phyloP scores from a whole-genome alignment of 2,888 invertebrate species.

The Drosophila setosimentum region DNA sequence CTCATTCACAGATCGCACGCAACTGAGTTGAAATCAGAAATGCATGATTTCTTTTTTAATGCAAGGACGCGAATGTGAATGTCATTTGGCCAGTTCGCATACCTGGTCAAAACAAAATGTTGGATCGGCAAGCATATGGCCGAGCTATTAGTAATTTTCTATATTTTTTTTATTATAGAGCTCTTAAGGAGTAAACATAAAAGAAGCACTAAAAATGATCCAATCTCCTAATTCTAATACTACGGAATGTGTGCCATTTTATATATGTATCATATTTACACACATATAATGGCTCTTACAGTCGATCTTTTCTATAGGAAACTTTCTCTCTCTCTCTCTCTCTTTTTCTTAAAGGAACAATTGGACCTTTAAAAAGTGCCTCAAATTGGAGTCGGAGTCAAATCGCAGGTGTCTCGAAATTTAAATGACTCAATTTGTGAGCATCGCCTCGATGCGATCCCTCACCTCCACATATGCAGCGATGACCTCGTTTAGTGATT shows the following conservation, averaged over 20 bases:
- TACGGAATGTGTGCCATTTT: background rate
- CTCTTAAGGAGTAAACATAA: too few species aligned
- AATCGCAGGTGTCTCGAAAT: background rate
- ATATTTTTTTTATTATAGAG: too few species aligned
- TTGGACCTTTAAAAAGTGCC: background rate
- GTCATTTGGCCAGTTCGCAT: background rate
- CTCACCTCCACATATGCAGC: conserved; percentile 82
- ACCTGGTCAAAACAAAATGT: background rate
- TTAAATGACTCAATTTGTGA: conserved; percentile 5
- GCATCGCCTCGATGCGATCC: conserved; percentile 71
- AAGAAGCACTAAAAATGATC: too few species aligned
- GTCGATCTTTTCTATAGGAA: background rate
- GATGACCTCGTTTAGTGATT: conserved; percentile 83
- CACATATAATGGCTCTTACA: background rate
- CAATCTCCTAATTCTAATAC: too few species aligned
- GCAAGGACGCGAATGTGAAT: background rate
- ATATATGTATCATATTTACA: background rate
- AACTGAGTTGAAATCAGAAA: background rate
- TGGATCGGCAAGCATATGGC: too few species aligned
- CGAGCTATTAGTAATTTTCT: too few species aligned
- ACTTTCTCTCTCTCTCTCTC: background rate
- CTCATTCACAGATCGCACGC: background rate
- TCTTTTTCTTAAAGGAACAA: background rate
- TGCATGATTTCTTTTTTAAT: background rate
- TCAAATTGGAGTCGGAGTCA: background rate